phyloP scores from a whole-genome alignment of 2,113 vertebrate genomes.

The Hirundichthys speculiger region DNA sequence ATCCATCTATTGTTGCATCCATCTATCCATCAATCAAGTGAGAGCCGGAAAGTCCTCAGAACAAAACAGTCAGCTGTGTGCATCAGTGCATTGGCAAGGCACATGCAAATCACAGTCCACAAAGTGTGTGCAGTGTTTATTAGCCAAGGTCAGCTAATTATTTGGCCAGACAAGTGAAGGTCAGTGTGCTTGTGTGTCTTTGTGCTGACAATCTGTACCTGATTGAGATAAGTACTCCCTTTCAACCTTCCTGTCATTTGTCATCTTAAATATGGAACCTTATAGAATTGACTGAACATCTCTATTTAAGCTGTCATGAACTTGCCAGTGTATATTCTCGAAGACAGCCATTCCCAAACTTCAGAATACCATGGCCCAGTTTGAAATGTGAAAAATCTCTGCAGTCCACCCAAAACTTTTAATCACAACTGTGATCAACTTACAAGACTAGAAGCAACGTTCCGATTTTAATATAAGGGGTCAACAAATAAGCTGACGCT shows the following conservation, averaged over 20 bases:
- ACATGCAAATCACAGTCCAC: conserved; percentile 42
- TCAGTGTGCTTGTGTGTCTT: conserved; percentile 75
- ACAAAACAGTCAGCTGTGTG: conserved; percentile 72
- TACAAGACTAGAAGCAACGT: too few species aligned
- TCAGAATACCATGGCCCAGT: too few species aligned
- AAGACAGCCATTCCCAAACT: not conserved
- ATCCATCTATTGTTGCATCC: conserved; percentile 35
- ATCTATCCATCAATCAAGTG: conserved; percentile 65
- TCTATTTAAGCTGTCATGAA: conserved; percentile 21
- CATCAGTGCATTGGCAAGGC: conserved; percentile 61
- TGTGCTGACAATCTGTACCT: conserved; percentile 65
- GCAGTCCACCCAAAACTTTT: too few species aligned
- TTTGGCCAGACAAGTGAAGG: conserved; percentile 83
- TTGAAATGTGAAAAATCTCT: too few species aligned
- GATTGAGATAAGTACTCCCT: conserved; percentile 78
- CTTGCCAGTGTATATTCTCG: not conserved
- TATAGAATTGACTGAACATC: conserved; percentile 44
- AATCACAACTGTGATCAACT: too few species aligned
- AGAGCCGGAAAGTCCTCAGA: conserved; percentile 72
- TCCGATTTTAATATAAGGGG: too few species aligned
- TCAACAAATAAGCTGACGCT: too few species aligned
- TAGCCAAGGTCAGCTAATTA: conserved; percentile 82
- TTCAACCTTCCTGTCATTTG: conserved; percentile 72
- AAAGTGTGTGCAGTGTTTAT: conserved; percentile 62
- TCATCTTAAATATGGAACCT: conserved; percentile 67